Percentiles rank a stretch among this genome's conserved stretches.
phyloP scores from a whole-genome alignment of 2,113 vertebrate genomes.

The Pseudorasbora parva region DNA sequence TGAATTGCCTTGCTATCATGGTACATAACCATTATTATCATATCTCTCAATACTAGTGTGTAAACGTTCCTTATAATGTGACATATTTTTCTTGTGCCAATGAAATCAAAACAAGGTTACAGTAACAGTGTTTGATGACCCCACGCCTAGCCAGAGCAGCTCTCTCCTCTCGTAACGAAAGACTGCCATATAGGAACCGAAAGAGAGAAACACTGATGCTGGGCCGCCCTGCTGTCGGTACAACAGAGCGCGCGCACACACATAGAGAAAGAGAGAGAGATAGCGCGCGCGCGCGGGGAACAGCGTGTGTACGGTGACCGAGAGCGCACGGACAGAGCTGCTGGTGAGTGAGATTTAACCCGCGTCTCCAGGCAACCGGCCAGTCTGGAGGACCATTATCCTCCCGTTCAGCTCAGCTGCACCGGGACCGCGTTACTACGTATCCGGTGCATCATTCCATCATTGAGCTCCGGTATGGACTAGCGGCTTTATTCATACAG shows the following conservation, averaged over 20 bases:
- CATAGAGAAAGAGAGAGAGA: not conserved
- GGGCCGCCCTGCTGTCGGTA: constrained; percentile 38
- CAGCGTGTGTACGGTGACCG: constrained; percentile 10
- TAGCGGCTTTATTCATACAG: constrained; percentile 54
- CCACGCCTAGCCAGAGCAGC: constrained; percentile 69
- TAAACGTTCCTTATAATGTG: not conserved
- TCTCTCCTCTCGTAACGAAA: constrained; percentile 30
- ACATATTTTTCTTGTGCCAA: not conserved
- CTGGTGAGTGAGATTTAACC: constrained; percentile 47
- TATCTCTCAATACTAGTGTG: not conserved
- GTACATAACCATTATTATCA: not conserved
- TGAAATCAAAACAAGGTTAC: constrained; percentile 27
- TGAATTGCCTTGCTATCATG: too few species aligned
- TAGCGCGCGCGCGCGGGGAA: constrained; percentile 22
- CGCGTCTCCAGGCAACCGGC: constrained; percentile 56
- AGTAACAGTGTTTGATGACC: constrained; percentile 63
- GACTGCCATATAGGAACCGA: constrained; percentile 23
- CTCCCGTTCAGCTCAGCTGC: constrained; percentile 36
- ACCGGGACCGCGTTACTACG: constrained; percentile 39
- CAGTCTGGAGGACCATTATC: constrained; percentile 27
- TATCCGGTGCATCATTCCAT: constrained; percentile 42
- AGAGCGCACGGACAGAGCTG: constrained; percentile 13
- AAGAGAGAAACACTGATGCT: constrained; percentile 26
- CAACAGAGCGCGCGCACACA: constrained; percentile 27
- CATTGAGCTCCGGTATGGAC: constrained; percentile 45